Percentiles rank a stretch among this genome's conserved stretches.
Evolutionary conservation across 2,888 invertebrate species (phyloP).

Genomic region (Torymus tubicola): DNA sequence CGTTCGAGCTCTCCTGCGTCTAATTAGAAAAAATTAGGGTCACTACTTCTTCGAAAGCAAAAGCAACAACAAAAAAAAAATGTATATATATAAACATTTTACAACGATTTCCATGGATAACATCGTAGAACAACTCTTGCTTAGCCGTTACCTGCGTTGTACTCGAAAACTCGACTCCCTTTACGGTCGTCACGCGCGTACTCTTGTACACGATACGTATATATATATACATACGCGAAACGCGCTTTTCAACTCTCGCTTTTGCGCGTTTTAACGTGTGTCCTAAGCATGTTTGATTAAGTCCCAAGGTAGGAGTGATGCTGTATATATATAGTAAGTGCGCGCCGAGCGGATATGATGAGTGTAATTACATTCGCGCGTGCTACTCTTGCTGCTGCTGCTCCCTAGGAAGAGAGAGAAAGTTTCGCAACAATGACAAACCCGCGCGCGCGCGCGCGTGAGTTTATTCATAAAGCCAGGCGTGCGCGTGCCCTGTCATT

Average conservation of each 20-base stretch:
- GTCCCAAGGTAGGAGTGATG: slow-evolving; percentile 25
- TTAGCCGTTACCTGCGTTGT: too few species aligned
- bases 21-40: slow-evolving; percentile 33
- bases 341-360: slow-evolving; percentile 45
- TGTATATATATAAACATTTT: too few species aligned
- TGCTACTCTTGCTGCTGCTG: too few species aligned
- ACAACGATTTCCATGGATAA: not conserved
- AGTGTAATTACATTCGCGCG: slow-evolving; percentile 52
- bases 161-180: too few species aligned
- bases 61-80: not conserved
- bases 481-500: slow-evolving; percentile 28
- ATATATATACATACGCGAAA: too few species aligned
- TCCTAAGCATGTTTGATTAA: slow-evolving; percentile 47
- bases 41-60: not conserved
- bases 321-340: slow-evolving; percentile 32
- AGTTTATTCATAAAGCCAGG: slow-evolving; percentile 53
- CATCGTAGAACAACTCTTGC: too few species aligned
- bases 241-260: slow-evolving; percentile 32
- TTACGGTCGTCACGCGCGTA: too few species aligned
- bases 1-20: not conserved
- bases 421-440: slow-evolving; percentile 57
- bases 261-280: slow-evolving; percentile 38
- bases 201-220: too few species aligned
- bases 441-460: slow-evolving; percentile 11
- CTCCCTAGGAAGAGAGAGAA: slow-evolving; percentile 18